These are phyloP conservation scores for Ichneumoninae sp. DNA, from an alignment of 2,888 invertebrate genomes.

Conservation along the genomic window DNA sequence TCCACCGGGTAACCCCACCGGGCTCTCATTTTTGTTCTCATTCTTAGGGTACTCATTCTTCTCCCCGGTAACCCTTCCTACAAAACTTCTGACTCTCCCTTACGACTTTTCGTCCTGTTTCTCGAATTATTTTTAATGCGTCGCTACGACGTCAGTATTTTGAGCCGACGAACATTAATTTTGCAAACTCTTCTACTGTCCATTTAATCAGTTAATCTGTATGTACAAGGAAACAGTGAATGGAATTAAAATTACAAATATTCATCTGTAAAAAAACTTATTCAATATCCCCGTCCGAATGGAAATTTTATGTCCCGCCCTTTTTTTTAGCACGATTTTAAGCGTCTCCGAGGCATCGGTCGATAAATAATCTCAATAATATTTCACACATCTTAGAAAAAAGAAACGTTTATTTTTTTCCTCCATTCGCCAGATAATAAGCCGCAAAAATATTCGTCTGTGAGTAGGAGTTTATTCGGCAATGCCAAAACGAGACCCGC, in stretches of 20 bases:
- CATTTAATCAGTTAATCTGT: not conserved
- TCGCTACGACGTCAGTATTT: not conserved
- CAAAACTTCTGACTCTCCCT: not conserved
- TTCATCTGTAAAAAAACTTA: not conserved
- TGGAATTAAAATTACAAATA: not conserved
- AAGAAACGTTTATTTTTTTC: conserved; percentile 4
- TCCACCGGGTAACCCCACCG: conserved; percentile 28
- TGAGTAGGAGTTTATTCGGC: not conserved
- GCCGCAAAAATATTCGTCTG: conserved; percentile 9
- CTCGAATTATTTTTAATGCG: not conserved
- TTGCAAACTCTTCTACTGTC: not conserved
- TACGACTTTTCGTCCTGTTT: not conserved
- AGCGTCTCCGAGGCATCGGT: not conserved
- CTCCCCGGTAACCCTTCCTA: conserved; percentile 7
- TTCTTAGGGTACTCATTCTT: conserved; percentile 49
- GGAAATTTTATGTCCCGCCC: not conserved
- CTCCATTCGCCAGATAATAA: conserved; percentile 33
- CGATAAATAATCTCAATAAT: not conserved
- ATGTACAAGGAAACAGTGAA: not conserved
- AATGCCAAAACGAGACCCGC: not conserved
- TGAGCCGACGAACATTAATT: not conserved
- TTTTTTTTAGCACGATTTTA: not conserved
- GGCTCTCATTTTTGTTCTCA: not conserved
- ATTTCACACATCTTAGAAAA: not conserved
- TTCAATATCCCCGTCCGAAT: not conserved